Evolutionary conservation across 2,797 vertebrate species (phyloP).

Genomic region (Rhabdomys pumilio): DNA sequence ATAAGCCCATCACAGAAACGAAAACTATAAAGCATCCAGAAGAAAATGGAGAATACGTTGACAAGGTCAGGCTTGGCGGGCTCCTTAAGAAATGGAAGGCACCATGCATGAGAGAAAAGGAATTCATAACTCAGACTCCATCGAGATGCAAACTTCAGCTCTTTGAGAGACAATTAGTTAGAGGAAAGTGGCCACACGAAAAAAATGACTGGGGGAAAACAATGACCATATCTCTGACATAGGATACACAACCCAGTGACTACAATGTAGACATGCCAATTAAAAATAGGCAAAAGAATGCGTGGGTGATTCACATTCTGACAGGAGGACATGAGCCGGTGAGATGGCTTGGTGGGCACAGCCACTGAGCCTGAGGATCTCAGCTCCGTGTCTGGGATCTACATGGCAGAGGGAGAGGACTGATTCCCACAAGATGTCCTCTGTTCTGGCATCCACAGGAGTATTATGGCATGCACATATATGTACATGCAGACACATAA

Average conservation of each 20-base stretch:
- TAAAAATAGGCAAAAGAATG: neutral
- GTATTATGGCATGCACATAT: neutral
- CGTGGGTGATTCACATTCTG: neutral
- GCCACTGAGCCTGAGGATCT: neutral
- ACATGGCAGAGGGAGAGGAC: neutral
- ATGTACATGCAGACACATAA: neutral
- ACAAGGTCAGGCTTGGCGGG: neutral
- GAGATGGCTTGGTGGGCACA: neutral
- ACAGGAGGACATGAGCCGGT: neutral
- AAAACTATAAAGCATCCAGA: neutral
- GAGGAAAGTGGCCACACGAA: neutral
- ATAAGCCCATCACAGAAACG: neutral
- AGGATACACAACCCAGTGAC: neutral
- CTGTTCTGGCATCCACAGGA: neutral
- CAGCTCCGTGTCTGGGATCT: neutral
- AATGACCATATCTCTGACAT: neutral
- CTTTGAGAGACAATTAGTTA: neutral
- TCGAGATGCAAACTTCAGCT: neutral
- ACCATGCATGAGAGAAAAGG: neutral
- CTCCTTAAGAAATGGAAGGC: constrained; percentile 29
- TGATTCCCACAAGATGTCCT: neutral
- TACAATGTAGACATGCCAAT: neutral
- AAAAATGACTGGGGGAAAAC: neutral
- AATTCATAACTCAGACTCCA: neutral
- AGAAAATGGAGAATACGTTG: neutral